Evolutionary conservation across 2,888 invertebrate species (phyloP), one percentile per base, ranked within the genome.

Genomic region (Tineola bisselliella): DNA sequence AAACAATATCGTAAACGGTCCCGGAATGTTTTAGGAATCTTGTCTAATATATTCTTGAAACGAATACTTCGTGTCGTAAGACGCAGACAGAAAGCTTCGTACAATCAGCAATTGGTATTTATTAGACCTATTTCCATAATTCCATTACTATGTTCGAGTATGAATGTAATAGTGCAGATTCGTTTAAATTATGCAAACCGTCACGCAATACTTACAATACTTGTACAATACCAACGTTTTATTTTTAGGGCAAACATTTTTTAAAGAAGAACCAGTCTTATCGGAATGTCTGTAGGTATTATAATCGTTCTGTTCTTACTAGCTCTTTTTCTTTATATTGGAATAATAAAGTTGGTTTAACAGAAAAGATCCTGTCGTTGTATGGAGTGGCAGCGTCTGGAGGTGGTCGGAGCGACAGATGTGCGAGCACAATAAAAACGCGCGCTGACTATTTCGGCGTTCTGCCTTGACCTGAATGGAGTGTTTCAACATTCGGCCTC

Each of bases 401-500:
- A 62, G 59, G 61, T 61, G 60, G 68, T 69, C 73, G 74, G 18
- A 25, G 73, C 76, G 83, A 84, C 86, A 87, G 86, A 86, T 86
- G 86, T 84, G 83, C 82, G 80, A 81, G 79, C 79, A 84, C 82
- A 86, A 84, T 84, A 84, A 87, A 84, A 87, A 84, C 76, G 75
- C 77, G 77, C 81, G 79, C 81, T 80, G 79, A 84, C 81, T 86
- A 87, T 86, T 87, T 87, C 86, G 86, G 86, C 83, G 79, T 75
- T 76, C 83, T 73, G 86, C 86, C 86, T 87, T 87, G 86, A 87
- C 86, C 86, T 71, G 83, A 82, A 84, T 87, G 76, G 80, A 80
- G 77, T 81, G 77, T 86, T 86, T 86, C 86, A 77, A 82, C 86
- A 86, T 80, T 75, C 83, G 86, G 79, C 86, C 84, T 86, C 84